phyloP scores from a whole-genome alignment of 1,140 invertebrate species.

The Drosophila nigromelanica region DNA sequence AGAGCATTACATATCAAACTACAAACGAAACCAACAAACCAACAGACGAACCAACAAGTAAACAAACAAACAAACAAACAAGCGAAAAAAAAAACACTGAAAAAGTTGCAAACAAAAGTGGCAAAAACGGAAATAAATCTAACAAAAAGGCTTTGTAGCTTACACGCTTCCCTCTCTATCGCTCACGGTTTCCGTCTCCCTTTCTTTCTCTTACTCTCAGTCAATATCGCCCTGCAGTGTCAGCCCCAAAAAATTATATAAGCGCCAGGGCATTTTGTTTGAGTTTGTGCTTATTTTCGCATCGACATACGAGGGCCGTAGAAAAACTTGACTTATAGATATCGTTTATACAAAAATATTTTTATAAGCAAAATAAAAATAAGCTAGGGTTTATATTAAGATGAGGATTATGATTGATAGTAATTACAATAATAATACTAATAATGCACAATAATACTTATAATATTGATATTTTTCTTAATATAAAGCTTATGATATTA shows the following conservation, averaged over 20 bases:
- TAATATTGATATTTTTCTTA: too few relatives aligned
- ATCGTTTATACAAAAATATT: too few relatives aligned
- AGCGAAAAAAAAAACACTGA: conserved; percentile 17
- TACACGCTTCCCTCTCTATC: conserved; percentile 8
- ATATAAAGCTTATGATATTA: too few relatives aligned
- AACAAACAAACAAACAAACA: conserved; percentile 34
- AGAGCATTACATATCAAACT: conserved; percentile 54
- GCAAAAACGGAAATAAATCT: conserved; percentile 74
- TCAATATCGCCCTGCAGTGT: conserved; percentile 7
- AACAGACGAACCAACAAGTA: conserved; percentile 40
- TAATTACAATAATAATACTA: too few relatives aligned
- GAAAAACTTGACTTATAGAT: too few relatives aligned
- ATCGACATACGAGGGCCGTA: conserved; percentile 20
- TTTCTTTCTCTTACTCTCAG: conserved; percentile 1
- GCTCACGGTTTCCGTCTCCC: neutral
- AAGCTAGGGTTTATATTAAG: too few relatives aligned
- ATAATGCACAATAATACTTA: too few relatives aligned
- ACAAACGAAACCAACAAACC: conserved; percentile 31
- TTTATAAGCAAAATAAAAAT: neutral
- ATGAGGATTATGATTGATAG: too few relatives aligned
- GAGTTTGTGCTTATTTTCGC: conserved; percentile 64
- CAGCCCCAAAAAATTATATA: conserved; percentile 49
- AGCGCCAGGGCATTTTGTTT: conserved; percentile 55
- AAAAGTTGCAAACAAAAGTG: conserved; percentile 73
- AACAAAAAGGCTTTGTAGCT: conserved; percentile 73